Evolutionary conservation across 2,888 invertebrate species (phyloP), one percentile per base, ranked within the genome.

Genomic region (Eupsilia transversa): DNA sequence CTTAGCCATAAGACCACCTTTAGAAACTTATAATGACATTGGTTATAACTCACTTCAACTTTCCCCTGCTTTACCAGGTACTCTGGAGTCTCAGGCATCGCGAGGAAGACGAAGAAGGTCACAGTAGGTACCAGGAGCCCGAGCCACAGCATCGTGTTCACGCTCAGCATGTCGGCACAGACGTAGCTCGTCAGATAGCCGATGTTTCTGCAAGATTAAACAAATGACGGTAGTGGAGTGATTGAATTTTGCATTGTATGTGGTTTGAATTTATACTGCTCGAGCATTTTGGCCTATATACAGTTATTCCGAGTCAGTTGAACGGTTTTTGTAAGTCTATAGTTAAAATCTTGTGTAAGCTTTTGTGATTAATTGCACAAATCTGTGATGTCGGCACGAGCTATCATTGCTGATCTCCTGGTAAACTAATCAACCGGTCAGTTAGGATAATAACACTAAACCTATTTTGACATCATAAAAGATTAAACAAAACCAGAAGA

Each of bases 21-120:
- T n/a, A n/a, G n/a, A n/a, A n/a, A n/a, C n/a, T n/a, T n/a, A n/a
- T n/a, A n/a, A n/a, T n/a, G n/a, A n/a, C n/a, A n/a, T n/a, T n/a
- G 2, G 3, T 23, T 2, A 46, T 23, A 23, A 46, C 76, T 73
- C 0, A 96, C 96, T 74, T 96, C 95, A 79, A 95, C 86, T 83
- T 95, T 96, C 4, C 96, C 96, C 78, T 95, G 94, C 80, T 96
- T 96, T 60, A 96, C 94, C 0, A 96, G 91, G 81, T 92, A 96
- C 82, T 96, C 96, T 0, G 96, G 96, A 0, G 96, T 96, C 85
- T 96, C 96, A 0, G 96, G 96, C 96, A 96, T 95, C 17, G 92
- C 72, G 33, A 96, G 91, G 87, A 96, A 94, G 30, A 95, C 72
- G 87, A 96, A 93, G 83, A 96, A 94, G 33, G 93, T 89, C 0